Evolutionary conservation across 2,113 vertebrate species (phyloP), one percentile per base, ranked within the genome.

Genomic region (Albula glossodonta): DNA sequence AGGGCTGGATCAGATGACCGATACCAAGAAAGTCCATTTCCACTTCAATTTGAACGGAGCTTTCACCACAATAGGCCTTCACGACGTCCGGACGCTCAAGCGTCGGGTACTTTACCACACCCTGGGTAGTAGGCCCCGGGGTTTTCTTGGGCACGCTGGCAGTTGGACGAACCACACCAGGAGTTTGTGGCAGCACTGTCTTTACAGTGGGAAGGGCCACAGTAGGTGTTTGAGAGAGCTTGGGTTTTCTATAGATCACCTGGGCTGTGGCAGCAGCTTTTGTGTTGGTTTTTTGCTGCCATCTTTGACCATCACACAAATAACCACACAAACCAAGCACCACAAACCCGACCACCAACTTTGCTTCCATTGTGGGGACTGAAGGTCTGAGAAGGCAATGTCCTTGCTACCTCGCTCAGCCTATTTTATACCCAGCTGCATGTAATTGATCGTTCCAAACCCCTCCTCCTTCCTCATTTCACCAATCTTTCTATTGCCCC

Each of bases 21-120:
- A 31, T 90, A 3, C 93, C 91, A 88, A 93, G 93, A 41, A 95
- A 4, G 87, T 94, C 93, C 86, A 77, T 92, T 80, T 92, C 90
- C 79, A 91, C 93, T 78, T 88, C 90, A 51, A 95, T 90, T 0
- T 86, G 87, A 87, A 88, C 87, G 0, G 11, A 2, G 0, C 0
- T 87, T 82, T 94, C 93, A 77, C 84, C 84, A 88, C 94, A 95
- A 0, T 90, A 22, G 0, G 92, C 93, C 11, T n/a, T 77, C 49
- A 84, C 80, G 19, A 19, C 70, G 25, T 77, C 83, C 51, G 83
- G 31, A 41, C 31, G 70, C 2, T 51, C 31, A 9, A 51, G 19
- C 41, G 50, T 48, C 6, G 6, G 83, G 41, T 11, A 50, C 7
- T 80, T 41, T 41, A 41, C 31, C 31, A 41, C 31, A 41, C 31